Evolutionary conservation across 2,113 vertebrate genomes (phyloP).

Genomic region (Hoplias malabaricus): DNA sequence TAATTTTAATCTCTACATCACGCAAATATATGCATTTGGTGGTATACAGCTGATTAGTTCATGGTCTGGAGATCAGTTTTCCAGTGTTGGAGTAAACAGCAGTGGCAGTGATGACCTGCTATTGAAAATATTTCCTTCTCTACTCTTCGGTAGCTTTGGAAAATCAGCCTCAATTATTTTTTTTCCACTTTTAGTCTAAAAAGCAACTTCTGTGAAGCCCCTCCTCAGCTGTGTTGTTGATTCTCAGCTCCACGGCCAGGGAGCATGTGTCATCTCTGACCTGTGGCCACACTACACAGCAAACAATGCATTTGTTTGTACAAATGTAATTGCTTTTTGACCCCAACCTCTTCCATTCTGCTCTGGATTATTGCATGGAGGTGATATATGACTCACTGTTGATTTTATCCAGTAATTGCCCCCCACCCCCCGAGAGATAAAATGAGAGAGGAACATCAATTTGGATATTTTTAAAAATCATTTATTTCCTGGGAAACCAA

Average conservation of each 20-base stretch:
- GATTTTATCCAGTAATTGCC: conserved; percentile 31
- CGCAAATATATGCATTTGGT: too few relatives aligned
- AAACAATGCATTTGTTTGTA: background rate
- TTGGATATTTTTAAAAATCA: background rate
- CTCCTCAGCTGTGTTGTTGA: background rate
- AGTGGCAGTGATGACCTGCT: too few relatives aligned
- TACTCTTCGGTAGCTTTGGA: too few relatives aligned
- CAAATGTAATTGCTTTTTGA: conserved; percentile 23
- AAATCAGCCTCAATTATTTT: background rate
- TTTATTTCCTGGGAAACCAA: background rate
- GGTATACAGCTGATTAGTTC: too few relatives aligned
- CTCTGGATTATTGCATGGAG: conserved; percentile 6
- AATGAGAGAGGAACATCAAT: conserved; percentile 7
- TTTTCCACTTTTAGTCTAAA: background rate
- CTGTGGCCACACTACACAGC: background rate
- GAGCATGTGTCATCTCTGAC: background rate
- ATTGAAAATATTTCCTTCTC: too few relatives aligned
- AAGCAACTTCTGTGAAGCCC: background rate
- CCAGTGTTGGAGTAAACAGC: too few relatives aligned
- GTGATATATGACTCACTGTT: conserved; percentile 20
- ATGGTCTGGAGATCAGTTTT: too few relatives aligned
- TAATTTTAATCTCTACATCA: too few relatives aligned
- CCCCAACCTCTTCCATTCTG: background rate
- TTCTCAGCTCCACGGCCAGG: background rate
- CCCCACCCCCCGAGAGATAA: background rate